These are phyloP conservation scores for Notolabrus celidotus DNA, from an alignment of 2,797 vertebrate genomes.

Conservation along the genomic window DNA sequence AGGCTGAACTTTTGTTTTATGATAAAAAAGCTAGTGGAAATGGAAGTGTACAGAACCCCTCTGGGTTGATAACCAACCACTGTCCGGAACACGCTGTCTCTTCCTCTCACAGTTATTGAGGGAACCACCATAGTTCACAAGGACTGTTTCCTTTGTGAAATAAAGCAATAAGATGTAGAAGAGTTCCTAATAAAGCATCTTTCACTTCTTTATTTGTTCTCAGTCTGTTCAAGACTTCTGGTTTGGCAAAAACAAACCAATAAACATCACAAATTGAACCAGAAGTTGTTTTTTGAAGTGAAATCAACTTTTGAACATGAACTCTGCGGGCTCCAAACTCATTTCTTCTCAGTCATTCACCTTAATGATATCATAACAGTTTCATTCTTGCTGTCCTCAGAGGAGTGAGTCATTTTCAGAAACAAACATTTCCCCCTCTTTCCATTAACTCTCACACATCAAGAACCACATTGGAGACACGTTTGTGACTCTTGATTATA, in stretches of 20 bases:
- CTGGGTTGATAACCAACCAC: conserved; percentile 18
- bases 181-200: not conserved
- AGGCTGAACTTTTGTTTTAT: conserved; percentile 17
- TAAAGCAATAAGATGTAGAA: conserved; percentile 23
- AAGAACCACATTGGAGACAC: not conserved
- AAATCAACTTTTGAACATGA: conserved; percentile 32
- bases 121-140: conserved; percentile 26
- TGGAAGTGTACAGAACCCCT: conserved; percentile 12
- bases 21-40: conserved; percentile 6
- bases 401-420: not conserved
- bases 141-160: conserved; percentile 45
- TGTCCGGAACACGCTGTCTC: too few relatives aligned
- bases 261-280: conserved; percentile 28
- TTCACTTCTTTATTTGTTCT: conserved; percentile 37
- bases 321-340: conserved; percentile 8
- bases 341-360: conserved; percentile 13
- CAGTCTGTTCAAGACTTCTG: conserved; percentile 36
- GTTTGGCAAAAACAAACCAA: conserved; percentile 6
- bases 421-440: not conserved
- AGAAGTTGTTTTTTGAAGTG: conserved; percentile 50
- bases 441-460: not conserved
- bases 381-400: not conserved
- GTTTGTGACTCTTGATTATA: not conserved
- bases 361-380: conserved; percentile 13
- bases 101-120: conserved; percentile 28